Base-by-base conservation (phyloP, 1,140 invertebrate genomes). In the Lerema accius region DNA sequence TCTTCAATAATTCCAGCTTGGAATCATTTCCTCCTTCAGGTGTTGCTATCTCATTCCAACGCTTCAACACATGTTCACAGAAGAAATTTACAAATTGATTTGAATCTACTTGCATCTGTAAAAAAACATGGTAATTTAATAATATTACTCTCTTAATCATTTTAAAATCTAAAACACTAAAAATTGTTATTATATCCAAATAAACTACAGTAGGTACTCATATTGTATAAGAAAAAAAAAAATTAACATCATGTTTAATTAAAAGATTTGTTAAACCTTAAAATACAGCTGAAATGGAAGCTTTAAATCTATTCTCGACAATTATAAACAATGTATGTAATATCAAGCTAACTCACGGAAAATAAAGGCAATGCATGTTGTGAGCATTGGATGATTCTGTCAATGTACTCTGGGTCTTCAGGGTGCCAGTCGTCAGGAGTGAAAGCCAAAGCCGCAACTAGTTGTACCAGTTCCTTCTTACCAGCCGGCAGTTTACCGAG, bases 21-120 rank as follows among this genome's bases (percentile, higher is more conserved):
- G 94, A 85, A 77, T 96, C 94, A 66, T 93, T 92, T 32, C 94
- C 94, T 75, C 95, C 94, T 26, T 93, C 92, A 55, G 87, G 89
- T 11, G 86, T 85, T 15, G 76, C 76, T 63, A 94, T 92, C 50
- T 91, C 89, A 69, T 92, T 89, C 92, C 93, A 94, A 51, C 92
- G 89, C 46, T 95, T 94, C 53, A 98, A 82, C 28, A 98, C 94
- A 93, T 97, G 93, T 40, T 96, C 94, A 91, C 96, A 97, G 76
- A 98, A 95, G 76, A 97, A 98, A 4, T 93, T 93, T 7, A 98
- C 94, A 91, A 98, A 98, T 72, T 94, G 94, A 17, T 95, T 96
- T 0, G 97, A 98, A 85, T 96, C 95, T 7, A 98, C 95, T 89
- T 97, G 96, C 62, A 95, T 93, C 96, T 98, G 90, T 93, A 93